Base-by-base conservation (phyloP, 2,797 vertebrate genomes). In the Percopsis omiscomaycus region DNA sequence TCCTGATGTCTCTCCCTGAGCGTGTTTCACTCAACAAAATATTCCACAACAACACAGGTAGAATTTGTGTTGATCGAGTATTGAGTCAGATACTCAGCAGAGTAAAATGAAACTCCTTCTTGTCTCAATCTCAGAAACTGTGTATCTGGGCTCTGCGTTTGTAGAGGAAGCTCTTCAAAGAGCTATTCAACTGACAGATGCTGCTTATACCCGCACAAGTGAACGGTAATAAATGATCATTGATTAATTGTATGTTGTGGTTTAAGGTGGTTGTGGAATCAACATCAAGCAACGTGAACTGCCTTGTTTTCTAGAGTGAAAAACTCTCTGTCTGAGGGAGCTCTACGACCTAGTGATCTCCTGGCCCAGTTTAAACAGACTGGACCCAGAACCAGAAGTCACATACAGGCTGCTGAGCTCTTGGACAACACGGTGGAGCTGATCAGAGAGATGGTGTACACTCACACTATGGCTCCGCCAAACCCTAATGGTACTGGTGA, bases 381-480 rank as follows among this genome's bases (percentile, higher is more conserved):
- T 2, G 92, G 91, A 54, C 73, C 83, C 47, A 73, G 70, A 45
- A 94, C 92, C 80, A 90, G 78, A 65, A 73, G 66, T 28, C 92
- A 91, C 37, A 79, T 94, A 64, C 75, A 68, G 15, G 92, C 93
- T 3, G 92, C 93, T 0, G 93, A 94, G 66, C 80, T 94, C 32
- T 81, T 94, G 80, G 92, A 93, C 71, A 94, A 92, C 78, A 92
- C 93, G 0, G 91, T 94, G 76, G 93, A 93, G 74, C 84, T 94
- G 78, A 93, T 94, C 78, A 80, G 92, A 70, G 91, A 94, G 86
- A 92, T 94, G 92, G 93, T 93, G 65, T 94, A 94, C 87, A 93
- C 91, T 0, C 85, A 90, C 84, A 86, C 81, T 1, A 92, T 93
- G 92, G 75, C 64, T 58, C 84, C 87, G 73, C 83, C 88, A 27